phyloP scores from a whole-genome alignment of 1,140 invertebrate species.

The Melipona quadrifasciata region DNA sequence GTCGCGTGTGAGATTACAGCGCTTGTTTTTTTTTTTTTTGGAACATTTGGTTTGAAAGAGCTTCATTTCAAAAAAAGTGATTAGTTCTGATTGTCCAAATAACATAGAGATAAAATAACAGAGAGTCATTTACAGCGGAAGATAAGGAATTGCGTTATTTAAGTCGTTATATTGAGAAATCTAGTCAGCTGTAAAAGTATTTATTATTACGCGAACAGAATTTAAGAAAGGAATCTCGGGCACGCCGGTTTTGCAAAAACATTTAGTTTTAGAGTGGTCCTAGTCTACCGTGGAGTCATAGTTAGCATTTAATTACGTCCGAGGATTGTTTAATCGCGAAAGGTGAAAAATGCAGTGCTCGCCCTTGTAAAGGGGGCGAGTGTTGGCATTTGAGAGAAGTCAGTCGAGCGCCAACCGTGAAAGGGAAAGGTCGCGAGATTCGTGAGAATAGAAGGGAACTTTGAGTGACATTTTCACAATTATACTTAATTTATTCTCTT shows the following conservation, averaged over 20 bases:
- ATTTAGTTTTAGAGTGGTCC: constrained; percentile 5
- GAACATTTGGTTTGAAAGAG: not conserved
- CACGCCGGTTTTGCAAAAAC: not conserved
- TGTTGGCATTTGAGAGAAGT: constrained; percentile 28
- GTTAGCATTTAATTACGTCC: constrained; percentile 20
- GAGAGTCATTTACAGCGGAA: not conserved
- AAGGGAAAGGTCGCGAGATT: constrained; percentile 23
- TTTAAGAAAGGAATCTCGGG: not conserved
- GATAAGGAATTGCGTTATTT: too few relatives aligned
- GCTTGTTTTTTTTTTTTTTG: not conserved
- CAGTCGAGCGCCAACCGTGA: constrained; percentile 17
- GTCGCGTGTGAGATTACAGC: not conserved
- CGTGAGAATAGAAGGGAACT: constrained; percentile 7
- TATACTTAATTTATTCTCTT: constrained; percentile 1
- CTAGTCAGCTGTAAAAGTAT: not conserved
- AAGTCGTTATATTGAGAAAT: too few relatives aligned
- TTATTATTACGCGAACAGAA: not conserved
- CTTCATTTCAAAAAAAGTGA: not conserved
- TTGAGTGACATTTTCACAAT: constrained; percentile 11
- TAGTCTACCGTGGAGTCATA: not conserved
- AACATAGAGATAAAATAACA: not conserved
- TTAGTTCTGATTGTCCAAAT: not conserved
- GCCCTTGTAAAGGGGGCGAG: not conserved
- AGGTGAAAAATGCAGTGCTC: constrained; percentile 8
- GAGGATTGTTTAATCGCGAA: constrained; percentile 18